A percentile compares a stretch with the other conserved stretches of the same genome.
These are phyloP conservation scores for Drosophila kokeensis DNA, from an alignment of 2,888 invertebrate species.

Conservation along the genomic window DNA sequence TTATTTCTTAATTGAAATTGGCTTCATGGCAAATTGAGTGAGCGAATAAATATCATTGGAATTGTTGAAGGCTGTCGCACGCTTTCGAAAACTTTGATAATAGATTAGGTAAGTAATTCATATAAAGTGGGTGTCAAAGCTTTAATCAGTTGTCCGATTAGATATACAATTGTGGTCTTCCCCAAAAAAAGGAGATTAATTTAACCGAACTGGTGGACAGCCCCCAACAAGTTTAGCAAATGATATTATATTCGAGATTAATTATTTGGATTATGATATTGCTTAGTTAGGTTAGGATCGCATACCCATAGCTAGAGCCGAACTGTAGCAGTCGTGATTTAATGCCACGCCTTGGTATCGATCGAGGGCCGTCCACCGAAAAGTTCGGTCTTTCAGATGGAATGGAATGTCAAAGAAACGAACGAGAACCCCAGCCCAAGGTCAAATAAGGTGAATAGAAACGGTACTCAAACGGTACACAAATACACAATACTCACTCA, in stretches of 20 bases:
- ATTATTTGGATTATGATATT: conserved; percentile 15
- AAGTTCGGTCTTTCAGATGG: conserved; percentile 84
- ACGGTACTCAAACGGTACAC: not conserved
- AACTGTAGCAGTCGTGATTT: conserved; percentile 96
- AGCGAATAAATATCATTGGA: conserved; percentile 76
- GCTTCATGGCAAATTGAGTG: conserved; percentile 12
- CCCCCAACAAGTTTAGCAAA: conserved; percentile 79
- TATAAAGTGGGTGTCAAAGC: conserved; percentile 32
- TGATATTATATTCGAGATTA: conserved; percentile 63
- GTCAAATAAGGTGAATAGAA: conserved; percentile 2
- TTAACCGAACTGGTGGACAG: conserved; percentile 83
- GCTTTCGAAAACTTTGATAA: conserved; percentile 85
- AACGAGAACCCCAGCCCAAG: conserved; percentile 22
- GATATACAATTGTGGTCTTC: conserved; percentile 38
- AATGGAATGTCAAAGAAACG: conserved; percentile 22
- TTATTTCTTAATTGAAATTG: conserved; percentile 21
- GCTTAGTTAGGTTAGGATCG: conserved; percentile 78
- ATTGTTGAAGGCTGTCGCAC: conserved; percentile 84
- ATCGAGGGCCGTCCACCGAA: conserved; percentile 93
- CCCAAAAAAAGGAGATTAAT: conserved; percentile 13
- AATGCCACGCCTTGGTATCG: conserved; percentile 94
- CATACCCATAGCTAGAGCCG: conserved; percentile 95
- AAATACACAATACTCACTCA: conserved; percentile 90
- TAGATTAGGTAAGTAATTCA: conserved; percentile 6
- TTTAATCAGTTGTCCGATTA: conserved; percentile 13